A percentile compares a stretch with the other conserved stretches of the same genome.
Evolutionary conservation across 1,140 invertebrate genomes (phyloP).

Genomic region (Latrodectus geometricus): DNA sequence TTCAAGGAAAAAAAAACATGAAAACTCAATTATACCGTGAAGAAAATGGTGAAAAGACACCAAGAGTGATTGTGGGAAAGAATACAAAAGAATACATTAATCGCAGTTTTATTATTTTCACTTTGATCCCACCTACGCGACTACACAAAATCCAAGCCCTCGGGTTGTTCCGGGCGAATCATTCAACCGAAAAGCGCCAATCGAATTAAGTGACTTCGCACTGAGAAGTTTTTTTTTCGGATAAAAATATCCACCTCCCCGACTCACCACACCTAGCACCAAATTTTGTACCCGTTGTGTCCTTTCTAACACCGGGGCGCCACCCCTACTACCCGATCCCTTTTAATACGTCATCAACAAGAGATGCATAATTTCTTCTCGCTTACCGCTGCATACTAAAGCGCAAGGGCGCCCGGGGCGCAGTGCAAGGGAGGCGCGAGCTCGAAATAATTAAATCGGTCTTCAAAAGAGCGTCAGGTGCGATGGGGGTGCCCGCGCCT

Average conservation of each 20-base stretch:
- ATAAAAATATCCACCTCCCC: background rate
- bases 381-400: conserved; percentile 44
- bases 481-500: conserved; percentile 5
- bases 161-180: conserved; percentile 5
- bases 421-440: background rate
- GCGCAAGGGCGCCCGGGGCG: background rate
- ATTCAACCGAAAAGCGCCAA: conserved; percentile 28
- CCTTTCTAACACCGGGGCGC: background rate
- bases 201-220: conserved; percentile 49
- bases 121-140: conserved; percentile 21
- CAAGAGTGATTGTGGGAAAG: background rate
- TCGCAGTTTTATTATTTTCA: conserved; percentile 54
- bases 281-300: background rate
- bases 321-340: conserved; percentile 2
- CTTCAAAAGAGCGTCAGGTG: conserved; percentile 57
- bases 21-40: background rate
- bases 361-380: conserved; percentile 37
- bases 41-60: background rate
- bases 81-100: conserved; percentile 51
- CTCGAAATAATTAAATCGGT: conserved; percentile 49
- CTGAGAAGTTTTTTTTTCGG: background rate
- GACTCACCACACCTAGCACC: background rate
- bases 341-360: conserved; percentile 40
- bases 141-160: conserved; percentile 9
- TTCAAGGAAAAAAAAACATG: no score